A percentile compares a stretch with the other conserved stretches of the same genome.
These are phyloP conservation scores for Platysteira castanea DNA, from an alignment of 2,113 vertebrate genomes.

Conservation along the genomic window DNA sequence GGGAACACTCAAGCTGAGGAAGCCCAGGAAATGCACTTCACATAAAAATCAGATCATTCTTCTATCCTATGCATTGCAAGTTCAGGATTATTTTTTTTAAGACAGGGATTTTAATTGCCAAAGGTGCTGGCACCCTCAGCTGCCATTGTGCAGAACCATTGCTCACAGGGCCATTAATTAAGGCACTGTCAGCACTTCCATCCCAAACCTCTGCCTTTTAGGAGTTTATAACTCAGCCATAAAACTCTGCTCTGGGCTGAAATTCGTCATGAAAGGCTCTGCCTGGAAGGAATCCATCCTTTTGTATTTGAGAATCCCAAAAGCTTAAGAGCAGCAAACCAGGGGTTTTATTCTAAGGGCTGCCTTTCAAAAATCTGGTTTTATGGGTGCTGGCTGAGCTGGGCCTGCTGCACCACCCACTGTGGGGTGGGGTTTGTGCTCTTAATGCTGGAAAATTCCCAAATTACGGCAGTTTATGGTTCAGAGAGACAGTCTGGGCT, in stretches of 20 bases:
- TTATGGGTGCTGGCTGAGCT: not conserved
- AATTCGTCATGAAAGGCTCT: not conserved
- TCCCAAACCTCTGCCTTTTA: slow-evolving; percentile 9
- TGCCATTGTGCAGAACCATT: not conserved
- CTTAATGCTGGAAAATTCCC: not conserved
- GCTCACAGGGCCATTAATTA: slow-evolving; percentile 15
- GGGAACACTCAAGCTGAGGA: not conserved
- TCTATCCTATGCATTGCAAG: not conserved
- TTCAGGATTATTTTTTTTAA: not conserved
- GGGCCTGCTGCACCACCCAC: not conserved
- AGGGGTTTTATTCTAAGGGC: not conserved
- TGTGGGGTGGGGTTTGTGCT: not conserved
- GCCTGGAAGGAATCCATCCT: slow-evolving; percentile 15
- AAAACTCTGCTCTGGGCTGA: slow-evolving; percentile 33
- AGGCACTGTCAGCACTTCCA: slow-evolving; percentile 12
- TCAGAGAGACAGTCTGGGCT: not conserved
- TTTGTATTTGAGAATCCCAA: not conserved
- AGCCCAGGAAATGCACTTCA: not conserved
- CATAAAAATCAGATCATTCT: not conserved
- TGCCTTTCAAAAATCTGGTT: not conserved
- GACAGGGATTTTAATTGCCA: not conserved
- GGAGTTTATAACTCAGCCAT: slow-evolving; percentile 32
- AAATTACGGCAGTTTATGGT: not conserved
- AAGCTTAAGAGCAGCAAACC: not conserved
- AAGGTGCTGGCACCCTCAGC: not conserved